Base-by-base conservation (phyloP, 1,140 invertebrate genomes). In the Sarcophaga peregrina region DNA sequence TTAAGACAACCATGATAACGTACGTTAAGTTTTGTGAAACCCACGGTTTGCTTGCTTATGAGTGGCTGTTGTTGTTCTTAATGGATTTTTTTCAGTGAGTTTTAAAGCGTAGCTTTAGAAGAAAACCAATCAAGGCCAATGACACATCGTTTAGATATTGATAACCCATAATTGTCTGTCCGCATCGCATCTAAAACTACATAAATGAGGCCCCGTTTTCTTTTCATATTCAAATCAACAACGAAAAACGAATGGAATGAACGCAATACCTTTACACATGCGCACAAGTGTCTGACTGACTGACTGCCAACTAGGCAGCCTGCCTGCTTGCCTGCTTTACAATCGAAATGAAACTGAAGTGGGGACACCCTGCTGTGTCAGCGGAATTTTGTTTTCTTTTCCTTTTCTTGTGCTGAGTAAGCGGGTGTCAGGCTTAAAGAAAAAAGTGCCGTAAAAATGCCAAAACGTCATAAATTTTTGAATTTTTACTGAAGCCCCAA, bases 391-490 rank as follows among this genome's bases (percentile, higher is more conserved):
- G 47, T 37, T 37, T 37, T 37, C 4, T 4, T 4, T 37, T 37
- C 4, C 25, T 1, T 4, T 4, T 37, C 25, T 37, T 37, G 25
- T 37, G 25, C 25, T 37, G 25, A 37, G 82, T 47, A 78, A 52
- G 75, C 76, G 58, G 75, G 75, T 80, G 82, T 83, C 58, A 37
- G 46, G 47, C 54, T 50, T 46, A 72, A 82, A n/a, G n/a, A n/a
- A n/a, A 45, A 78, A 75, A 54, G 37, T 80, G 45, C 75, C 50
- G 47, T 78, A 78, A 78, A 68, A 78, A 82, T 62, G 68, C 58
- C 58, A 81, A 81, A 74, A 82, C 81, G 81, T 73, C 81, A 82
- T 82, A 82, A 82, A 82, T 82, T 82, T 37, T 37, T 37, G 25
- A 37, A 37, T n/a, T n/a, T n/a, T n/a, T 50, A 58, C 20, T 52